Percentiles rank a stretch among this genome's conserved stretches.
Conservation (phyloP, 2,113 vertebrate genomes). For the Callipepla californica region DNA sequence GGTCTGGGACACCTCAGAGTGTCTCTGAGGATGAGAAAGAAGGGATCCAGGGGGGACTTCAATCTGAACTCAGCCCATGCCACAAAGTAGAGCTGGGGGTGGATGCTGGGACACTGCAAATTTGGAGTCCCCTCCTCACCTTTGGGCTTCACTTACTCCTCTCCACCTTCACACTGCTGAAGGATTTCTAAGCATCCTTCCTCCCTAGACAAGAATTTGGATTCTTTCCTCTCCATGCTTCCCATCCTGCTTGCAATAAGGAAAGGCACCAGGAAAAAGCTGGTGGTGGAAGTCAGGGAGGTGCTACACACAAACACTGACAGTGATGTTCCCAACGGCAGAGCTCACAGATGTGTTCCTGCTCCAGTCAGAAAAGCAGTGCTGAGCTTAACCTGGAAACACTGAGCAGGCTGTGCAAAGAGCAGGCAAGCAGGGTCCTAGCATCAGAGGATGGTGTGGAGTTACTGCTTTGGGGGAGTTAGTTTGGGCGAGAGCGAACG, state of each 20-base stretch:
- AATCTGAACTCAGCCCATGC: background rate
- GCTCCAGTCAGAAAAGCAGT: background rate
- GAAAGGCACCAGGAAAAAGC: background rate
- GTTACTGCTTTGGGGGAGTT: background rate
- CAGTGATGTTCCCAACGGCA: background rate
- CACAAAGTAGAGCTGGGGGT: background rate
- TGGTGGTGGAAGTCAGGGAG: background rate
- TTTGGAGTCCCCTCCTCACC: background rate
- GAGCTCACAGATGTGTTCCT: accelerated
- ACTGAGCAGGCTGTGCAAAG: background rate
- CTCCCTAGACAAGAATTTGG: accelerated
- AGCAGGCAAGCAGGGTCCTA: background rate
- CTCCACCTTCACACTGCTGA: background rate
- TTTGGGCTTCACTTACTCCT: background rate
- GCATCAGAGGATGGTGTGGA: background rate
- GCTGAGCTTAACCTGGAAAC: background rate
- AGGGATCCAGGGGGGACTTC: accelerated
- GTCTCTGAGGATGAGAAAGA: background rate
- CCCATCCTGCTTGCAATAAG: background rate
- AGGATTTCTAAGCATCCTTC: background rate
- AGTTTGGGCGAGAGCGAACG: background rate
- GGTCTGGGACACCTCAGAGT: accelerated
- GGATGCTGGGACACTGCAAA: background rate
- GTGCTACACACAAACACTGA: background rate
- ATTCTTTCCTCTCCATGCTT: accelerated